Conservation (phyloP, 2,113 vertebrate species). For the Dermatemys mawii region DNA sequence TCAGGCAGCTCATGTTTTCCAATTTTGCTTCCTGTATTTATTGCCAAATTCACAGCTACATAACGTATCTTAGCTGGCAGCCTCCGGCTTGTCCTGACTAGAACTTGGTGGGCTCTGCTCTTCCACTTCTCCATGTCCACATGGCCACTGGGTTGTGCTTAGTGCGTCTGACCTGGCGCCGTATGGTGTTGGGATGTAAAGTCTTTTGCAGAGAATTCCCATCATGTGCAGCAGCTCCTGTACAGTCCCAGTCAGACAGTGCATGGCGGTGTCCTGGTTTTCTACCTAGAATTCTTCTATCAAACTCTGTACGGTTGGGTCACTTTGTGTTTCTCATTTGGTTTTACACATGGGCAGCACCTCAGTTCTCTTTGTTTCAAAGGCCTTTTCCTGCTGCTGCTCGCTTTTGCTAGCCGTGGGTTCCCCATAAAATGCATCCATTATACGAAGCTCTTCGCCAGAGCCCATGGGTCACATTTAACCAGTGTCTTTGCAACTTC, state of each 20-base stretch:
- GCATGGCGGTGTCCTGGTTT: neutral
- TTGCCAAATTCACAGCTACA: neutral
- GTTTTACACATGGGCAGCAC: neutral
- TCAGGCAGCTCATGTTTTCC: neutral
- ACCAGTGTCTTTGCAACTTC: neutral
- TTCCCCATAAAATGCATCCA: neutral
- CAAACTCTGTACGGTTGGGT: neutral
- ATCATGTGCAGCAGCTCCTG: neutral
- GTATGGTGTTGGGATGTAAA: fast-evolving
- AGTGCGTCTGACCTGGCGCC: fast-evolving
- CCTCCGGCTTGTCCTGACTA: neutral
- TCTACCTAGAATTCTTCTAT: neutral
- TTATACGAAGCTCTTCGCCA: neutral
- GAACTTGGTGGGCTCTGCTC: neutral
- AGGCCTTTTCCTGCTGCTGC: neutral
- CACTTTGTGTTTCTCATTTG: neutral
- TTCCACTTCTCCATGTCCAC: fast-evolving
- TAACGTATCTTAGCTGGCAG: neutral
- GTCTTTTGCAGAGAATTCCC: neutral
- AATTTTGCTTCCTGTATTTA: neutral
- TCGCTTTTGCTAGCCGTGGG: neutral
- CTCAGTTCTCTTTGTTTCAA: neutral
- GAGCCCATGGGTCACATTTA: neutral
- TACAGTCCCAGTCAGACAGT: fast-evolving
- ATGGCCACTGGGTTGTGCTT: fast-evolving